Conservation (phyloP, 2,113 vertebrate species). For the Bubo scandiacus region DNA sequence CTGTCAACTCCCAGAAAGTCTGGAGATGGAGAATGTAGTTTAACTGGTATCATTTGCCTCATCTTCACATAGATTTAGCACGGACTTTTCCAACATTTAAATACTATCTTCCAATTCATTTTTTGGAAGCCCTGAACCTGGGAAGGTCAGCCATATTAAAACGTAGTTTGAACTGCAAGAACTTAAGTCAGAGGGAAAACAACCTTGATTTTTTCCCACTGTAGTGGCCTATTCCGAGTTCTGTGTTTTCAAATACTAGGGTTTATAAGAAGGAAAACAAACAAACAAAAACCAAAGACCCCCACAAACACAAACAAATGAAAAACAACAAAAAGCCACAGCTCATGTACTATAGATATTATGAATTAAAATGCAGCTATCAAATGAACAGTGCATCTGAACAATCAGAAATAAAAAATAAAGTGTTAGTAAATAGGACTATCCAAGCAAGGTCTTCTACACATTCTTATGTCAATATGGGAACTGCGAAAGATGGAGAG, state of each 20-base stretch:
- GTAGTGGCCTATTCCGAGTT: accelerated
- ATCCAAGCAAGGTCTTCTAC: not conserved
- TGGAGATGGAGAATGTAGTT: not conserved
- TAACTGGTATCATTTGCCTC: not conserved
- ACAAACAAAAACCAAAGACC: not conserved
- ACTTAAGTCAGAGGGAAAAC: not conserved
- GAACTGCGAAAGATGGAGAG: not conserved
- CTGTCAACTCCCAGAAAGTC: not conserved
- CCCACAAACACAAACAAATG: not conserved
- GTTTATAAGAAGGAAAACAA: not conserved
- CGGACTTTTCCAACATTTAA: not conserved
- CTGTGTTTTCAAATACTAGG: not conserved
- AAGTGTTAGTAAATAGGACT: not conserved
- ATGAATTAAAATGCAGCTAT: not conserved
- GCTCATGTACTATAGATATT: not conserved
- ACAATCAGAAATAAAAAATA: not conserved
- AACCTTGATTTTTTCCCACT: not conserved
- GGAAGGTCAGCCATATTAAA: not conserved
- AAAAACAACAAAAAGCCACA: not conserved
- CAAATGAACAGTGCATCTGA: not conserved
- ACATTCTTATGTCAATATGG: not conserved
- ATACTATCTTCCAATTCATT: not conserved
- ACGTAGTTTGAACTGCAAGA: not conserved
- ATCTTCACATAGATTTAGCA: not conserved
- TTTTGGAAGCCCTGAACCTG: not conserved